A percentile compares a stretch with the other conserved stretches of the same genome.
Evolutionary conservation across 1,140 invertebrate species (phyloP).

Genomic region (Apis florea): DNA sequence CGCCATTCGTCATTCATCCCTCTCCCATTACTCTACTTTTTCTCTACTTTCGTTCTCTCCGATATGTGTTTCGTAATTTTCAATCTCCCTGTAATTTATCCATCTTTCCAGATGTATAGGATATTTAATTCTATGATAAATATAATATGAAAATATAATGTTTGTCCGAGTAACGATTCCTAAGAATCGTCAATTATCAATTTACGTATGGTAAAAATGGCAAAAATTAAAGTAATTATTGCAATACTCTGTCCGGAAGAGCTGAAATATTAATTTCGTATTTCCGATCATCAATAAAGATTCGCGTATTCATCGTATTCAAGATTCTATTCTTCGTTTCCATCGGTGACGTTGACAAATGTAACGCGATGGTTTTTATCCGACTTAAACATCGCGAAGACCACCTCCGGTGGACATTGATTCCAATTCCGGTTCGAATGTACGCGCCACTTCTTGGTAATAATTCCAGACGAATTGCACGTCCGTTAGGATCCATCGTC

Average conservation of each 20-base stretch:
- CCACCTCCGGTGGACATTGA: constrained; percentile 6
- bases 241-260: no score
- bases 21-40: neutral
- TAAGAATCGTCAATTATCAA: no score
- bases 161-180: no score
- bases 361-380: neutral
- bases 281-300: no score
- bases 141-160: no score
- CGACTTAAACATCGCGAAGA: neutral
- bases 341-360: neutral
- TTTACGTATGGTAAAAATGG: no score
- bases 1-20: neutral
- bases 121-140: neutral
- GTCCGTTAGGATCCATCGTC: constrained; percentile 3
- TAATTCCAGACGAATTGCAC: constrained; percentile 38
- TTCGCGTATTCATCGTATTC: no score
- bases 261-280: no score
- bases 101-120: neutral
- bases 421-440: constrained; percentile 17
- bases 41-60: neutral
- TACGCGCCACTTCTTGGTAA: constrained; percentile 37
- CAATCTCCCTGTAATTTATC: no score
- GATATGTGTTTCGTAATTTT: neutral
- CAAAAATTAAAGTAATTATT: no score
- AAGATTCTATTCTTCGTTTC: neutral